Base-by-base conservation (phyloP, 2,113 vertebrate species). In the Circaetus cinerascens region DNA sequence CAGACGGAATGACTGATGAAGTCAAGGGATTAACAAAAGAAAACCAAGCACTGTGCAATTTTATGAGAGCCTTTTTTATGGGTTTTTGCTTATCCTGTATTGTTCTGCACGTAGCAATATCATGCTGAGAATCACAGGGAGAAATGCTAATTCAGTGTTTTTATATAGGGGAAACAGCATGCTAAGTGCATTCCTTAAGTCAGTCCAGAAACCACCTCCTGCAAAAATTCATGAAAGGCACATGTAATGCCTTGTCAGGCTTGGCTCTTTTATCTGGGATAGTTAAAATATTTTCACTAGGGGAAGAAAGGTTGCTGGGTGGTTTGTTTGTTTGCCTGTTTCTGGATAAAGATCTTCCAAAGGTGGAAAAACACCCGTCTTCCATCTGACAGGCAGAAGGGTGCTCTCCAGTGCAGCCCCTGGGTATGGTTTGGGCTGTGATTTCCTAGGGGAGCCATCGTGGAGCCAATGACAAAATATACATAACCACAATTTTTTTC, bases 131-230 rank as follows among this genome's bases (percentile, higher is more conserved):
- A 76, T 95, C 30, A 4, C 38, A 10, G 77, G 53, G 66, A 82
- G 57, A 95, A 74, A 91, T 91, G 93, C 90, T 79, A 90, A 90
- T 76, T 85, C 73, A 29, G 77, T 71, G 84, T 3, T 91, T 94
- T 85, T 59, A 2, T 75, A 9, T 10, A 27, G 53, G 40, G 72
- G 15, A 75, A 97, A n/a, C 43, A 48, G 90, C 73, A 56, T 72
- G 50, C 64, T 95, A 17, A 97, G 87, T 76, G 92, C 91, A 93
- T 96, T 96, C 93, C 80, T 85, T 12, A 34, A 26, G 79, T 40
- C 68, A 36, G 60, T 56, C 86, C 86, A 94, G 88, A 92, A 95
- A 78, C 83, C 10, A 1, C 85, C 92, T 92, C 55, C n/a, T 78
- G 62, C 56, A 87, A 79, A 80, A 84, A 78, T 7, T 93, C 88